phyloP scores from a whole-genome alignment of 2,888 invertebrate genomes.

The Anaspis maculata region DNA sequence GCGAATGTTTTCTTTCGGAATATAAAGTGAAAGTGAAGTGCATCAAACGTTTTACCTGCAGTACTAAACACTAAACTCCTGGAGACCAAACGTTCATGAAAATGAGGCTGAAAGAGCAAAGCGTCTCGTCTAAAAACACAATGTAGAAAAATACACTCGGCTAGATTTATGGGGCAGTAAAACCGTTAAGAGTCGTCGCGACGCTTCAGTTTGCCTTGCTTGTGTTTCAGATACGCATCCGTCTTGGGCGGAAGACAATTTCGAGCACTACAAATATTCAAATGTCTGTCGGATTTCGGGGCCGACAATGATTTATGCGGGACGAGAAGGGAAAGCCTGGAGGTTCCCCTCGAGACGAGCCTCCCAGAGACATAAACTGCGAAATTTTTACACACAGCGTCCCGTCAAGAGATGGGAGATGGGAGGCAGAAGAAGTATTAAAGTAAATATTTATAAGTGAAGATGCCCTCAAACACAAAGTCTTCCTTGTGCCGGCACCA shows the following conservation, averaged over 20 bases:
- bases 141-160: conserved; percentile 26
- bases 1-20: no score
- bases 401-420: no score
- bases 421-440: no score
- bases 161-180: conserved; percentile 27
- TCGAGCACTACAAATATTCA: conserved; percentile 21
- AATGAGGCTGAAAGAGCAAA: no score
- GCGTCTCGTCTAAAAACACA: conserved; percentile 17
- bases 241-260: conserved; percentile 18
- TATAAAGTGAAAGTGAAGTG: no score
- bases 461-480: no score
- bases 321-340: conserved; percentile 4
- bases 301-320: conserved; percentile 16
- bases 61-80: no score
- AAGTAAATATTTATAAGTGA: no score
- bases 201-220: conserved; percentile 14
- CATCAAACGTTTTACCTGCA: no score
- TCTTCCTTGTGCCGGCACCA: no score
- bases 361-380: conserved; percentile 8
- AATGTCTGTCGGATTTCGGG: conserved; percentile 17
- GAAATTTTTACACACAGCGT: no score
- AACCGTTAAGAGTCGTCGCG: conserved; percentile 18
- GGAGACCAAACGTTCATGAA: no score
- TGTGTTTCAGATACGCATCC: conserved; percentile 12
- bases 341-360: conserved; percentile 5